phyloP scores from a whole-genome alignment of 64 coral and sea anemone genomes.

The Catalaphyllia jardinei region DNA sequence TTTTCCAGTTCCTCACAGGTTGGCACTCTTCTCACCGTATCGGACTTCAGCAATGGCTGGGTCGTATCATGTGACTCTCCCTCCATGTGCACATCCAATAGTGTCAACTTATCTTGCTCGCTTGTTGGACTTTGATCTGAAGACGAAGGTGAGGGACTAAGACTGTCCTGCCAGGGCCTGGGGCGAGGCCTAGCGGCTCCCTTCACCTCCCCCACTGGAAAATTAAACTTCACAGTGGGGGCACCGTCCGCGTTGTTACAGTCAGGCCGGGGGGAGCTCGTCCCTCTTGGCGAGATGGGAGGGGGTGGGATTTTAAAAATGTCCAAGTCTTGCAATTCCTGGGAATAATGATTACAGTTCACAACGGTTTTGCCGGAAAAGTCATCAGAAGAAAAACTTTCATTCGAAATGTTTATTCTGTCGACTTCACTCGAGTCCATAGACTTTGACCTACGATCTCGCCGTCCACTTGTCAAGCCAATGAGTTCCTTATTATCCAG shows the following conservation, averaged over 20 bases:
- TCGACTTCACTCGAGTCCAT: constrained; percentile 41
- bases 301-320: constrained; percentile 68
- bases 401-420: constrained; percentile 37
- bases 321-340: constrained; percentile 16
- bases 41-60: constrained; percentile 63
- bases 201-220: neutral
- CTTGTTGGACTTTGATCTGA: constrained; percentile 55
- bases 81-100: constrained; percentile 77
- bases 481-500: constrained; percentile 24
- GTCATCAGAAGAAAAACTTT: constrained; percentile 22
- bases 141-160: constrained; percentile 55
- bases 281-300: constrained; percentile 57
- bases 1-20: constrained; percentile 75
- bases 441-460: constrained; percentile 52
- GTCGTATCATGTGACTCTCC: constrained; percentile 76
- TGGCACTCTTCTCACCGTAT: constrained; percentile 52
- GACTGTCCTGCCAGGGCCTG: constrained; percentile 57
- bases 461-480: constrained; percentile 30
- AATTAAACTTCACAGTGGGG: constrained; percentile 18
- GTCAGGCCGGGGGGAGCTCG: constrained; percentile 59
- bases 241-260: constrained; percentile 42
- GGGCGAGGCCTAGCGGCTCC: constrained; percentile 42
- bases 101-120: constrained; percentile 64
- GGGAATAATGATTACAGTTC: constrained; percentile 23
- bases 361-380: constrained; percentile 17